Evolutionary conservation across 2,888 invertebrate species (phyloP).

Genomic region (Tanytarsus gracilentus): DNA sequence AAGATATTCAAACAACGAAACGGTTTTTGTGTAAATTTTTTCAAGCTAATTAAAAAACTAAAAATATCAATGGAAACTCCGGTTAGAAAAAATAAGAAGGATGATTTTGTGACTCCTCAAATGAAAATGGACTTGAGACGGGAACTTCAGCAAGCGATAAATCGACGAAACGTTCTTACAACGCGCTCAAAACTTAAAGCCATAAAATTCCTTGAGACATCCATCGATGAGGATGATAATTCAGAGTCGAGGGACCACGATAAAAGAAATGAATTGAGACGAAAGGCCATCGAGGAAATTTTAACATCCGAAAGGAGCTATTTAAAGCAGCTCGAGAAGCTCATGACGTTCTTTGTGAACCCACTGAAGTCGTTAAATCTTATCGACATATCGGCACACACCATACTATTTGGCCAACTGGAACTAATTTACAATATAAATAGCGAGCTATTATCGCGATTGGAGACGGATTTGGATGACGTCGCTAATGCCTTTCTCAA

Average conservation of each 20-base stretch:
- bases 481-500: constrained; percentile 58
- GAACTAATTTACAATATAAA: constrained; percentile 56
- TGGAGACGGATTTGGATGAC: constrained; percentile 49
- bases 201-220: constrained; percentile 34
- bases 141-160: constrained; percentile 52
- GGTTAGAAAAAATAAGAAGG: background rate
- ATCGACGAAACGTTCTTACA: constrained; percentile 54
- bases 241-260: constrained; percentile 31
- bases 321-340: constrained; percentile 54
- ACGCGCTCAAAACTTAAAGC: constrained; percentile 38
- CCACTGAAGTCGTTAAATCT: constrained; percentile 49
- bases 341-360: constrained; percentile 55
- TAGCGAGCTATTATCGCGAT: constrained; percentile 50
- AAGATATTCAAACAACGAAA: too few species aligned
- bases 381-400: constrained; percentile 45
- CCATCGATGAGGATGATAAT: constrained; percentile 12
- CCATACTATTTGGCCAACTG: constrained; percentile 54
- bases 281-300: constrained; percentile 58
- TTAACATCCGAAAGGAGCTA: constrained; percentile 61
- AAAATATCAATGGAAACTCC: constrained; percentile 11
- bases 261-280: constrained; percentile 35
- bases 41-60: background rate
- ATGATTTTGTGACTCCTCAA: constrained; percentile 46
- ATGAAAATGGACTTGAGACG: constrained; percentile 46
- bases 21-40: too few species aligned